Percentiles rank a stretch among this genome's conserved stretches.
Evolutionary conservation across 2,797 vertebrate species (phyloP).

Genomic region (Sebastes jordani): DNA sequence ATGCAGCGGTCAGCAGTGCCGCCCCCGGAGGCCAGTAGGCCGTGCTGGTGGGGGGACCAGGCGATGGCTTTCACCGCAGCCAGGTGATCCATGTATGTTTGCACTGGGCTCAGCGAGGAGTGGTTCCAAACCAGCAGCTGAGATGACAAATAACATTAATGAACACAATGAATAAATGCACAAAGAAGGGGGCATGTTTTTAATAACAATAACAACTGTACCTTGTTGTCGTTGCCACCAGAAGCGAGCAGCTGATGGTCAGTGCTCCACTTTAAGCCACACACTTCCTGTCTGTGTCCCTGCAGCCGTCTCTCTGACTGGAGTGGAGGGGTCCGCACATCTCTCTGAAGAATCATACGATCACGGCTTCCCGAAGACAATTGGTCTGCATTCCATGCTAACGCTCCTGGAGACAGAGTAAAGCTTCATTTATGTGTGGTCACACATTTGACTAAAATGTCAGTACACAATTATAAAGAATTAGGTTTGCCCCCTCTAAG

Average conservation of each 20-base stretch:
- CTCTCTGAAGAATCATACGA: conserved; percentile 92
- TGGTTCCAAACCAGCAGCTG: conserved; percentile 95
- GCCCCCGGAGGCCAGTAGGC: conserved; percentile 90
- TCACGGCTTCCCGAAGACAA: conserved; percentile 92
- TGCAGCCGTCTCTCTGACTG: conserved; percentile 92
- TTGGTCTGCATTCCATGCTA: conserved; percentile 95
- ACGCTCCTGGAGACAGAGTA: conserved; percentile 79
- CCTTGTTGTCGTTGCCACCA: conserved; percentile 95
- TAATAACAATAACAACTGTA: conserved; percentile 42
- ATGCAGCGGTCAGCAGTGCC: conserved; percentile 95
- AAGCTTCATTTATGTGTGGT: neutral
- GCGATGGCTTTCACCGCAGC: conserved; percentile 95
- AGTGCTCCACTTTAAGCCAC: conserved; percentile 95
- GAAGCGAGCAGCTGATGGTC: conserved; percentile 95
- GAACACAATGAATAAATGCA: neutral
- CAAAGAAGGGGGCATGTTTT: neutral
- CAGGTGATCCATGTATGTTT: conserved; percentile 93
- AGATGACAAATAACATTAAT: conserved; percentile 1
- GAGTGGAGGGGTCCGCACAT: conserved; percentile 89
- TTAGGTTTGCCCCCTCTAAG: neutral
- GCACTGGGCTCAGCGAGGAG: conserved; percentile 87
- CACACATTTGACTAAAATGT: neutral
- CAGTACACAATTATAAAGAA: neutral
- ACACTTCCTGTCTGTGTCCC: conserved; percentile 95
- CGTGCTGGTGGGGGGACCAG: conserved; percentile 95